These are phyloP conservation scores for Penaeus vannamei DNA, from an alignment of 1,140 invertebrate genomes.

Conservation along the genomic window DNA sequence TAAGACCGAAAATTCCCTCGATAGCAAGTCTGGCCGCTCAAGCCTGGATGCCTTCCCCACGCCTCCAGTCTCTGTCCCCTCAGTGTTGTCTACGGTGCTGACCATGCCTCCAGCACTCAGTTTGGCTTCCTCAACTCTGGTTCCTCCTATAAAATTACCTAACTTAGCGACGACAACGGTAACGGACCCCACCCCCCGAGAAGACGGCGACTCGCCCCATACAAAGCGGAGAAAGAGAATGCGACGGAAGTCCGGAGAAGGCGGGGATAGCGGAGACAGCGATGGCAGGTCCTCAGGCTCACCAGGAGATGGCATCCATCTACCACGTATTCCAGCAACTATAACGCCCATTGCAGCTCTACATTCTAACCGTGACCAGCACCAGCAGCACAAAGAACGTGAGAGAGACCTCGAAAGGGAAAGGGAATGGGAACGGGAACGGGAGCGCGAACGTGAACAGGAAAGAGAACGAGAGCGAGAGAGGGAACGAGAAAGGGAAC, in stretches of 20 bases:
- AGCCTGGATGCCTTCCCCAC: constrained; percentile 43
- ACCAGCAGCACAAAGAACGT: constrained; percentile 14
- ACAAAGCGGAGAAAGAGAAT: constrained; percentile 47
- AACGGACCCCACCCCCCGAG: constrained; percentile 1
- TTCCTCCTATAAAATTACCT: constrained; percentile 47
- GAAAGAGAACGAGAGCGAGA: constrained; percentile 41
- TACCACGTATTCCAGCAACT: constrained; percentile 70
- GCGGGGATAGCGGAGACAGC: constrained; percentile 55
- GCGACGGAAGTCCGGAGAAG: constrained; percentile 49
- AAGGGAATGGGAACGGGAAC: constrained; percentile 35
- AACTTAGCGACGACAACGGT: constrained; percentile 35
- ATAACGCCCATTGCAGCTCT: constrained; percentile 64
- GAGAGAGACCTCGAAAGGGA: constrained; percentile 36
- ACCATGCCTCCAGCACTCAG: constrained; percentile 60
- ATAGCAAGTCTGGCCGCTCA: constrained; percentile 16
- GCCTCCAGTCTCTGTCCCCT: constrained; percentile 48
- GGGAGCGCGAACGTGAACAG: constrained; percentile 27
- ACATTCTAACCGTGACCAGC: constrained; percentile 10
- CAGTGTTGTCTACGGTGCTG: constrained; percentile 61
- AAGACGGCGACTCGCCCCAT: constrained; percentile 37
- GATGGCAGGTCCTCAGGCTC: constrained; percentile 55
- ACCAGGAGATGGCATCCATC: constrained; percentile 48
- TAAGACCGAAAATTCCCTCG: constrained; percentile 26
- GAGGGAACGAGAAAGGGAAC: background rate
- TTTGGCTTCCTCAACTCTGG: constrained; percentile 42